Conservation (phyloP, 2,797 vertebrate species). For the Vipera latastei region DNA sequence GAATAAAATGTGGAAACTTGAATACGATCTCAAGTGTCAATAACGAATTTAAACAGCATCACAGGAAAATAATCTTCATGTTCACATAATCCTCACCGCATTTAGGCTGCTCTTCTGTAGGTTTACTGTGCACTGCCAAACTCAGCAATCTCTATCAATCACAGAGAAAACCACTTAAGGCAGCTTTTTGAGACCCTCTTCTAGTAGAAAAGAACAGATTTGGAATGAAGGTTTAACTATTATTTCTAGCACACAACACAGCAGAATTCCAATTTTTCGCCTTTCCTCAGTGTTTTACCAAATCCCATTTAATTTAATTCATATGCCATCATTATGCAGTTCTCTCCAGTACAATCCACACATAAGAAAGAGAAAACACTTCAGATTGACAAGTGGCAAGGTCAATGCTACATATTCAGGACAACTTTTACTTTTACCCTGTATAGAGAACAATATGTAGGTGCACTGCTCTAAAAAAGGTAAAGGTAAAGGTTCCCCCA, state of each 20-base stretch:
- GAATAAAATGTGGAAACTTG: constrained; percentile 31
- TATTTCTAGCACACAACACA: constrained; percentile 11
- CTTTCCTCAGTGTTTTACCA: constrained; percentile 27
- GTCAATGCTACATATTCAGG: constrained; percentile 8
- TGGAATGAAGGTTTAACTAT: constrained; percentile 34
- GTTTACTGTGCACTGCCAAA: constrained; percentile 25
- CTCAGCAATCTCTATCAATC: constrained; percentile 14
- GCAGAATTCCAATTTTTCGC: neutral
- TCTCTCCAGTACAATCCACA: constrained; percentile 7
- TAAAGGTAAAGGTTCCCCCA: too few species aligned
- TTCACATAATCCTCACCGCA: neutral
- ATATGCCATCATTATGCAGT: constrained; percentile 12
- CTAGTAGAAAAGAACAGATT: constrained; percentile 21
- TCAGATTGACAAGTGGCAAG: neutral
- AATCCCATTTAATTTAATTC: constrained; percentile 8
- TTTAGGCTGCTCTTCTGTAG: constrained; percentile 27
- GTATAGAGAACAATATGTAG: neutral
- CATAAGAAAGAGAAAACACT: neutral
- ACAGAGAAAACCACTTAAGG: constrained; percentile 30
- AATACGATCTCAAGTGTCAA: constrained; percentile 27
- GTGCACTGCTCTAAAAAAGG: neutral
- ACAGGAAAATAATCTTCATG: neutral
- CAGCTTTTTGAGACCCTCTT: constrained; percentile 19
- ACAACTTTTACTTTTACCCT: neutral
- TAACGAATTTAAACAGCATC: constrained; percentile 26